Evolutionary conservation across 1,140 invertebrate species (phyloP).

Genomic region (Drosophila nikananu): DNA sequence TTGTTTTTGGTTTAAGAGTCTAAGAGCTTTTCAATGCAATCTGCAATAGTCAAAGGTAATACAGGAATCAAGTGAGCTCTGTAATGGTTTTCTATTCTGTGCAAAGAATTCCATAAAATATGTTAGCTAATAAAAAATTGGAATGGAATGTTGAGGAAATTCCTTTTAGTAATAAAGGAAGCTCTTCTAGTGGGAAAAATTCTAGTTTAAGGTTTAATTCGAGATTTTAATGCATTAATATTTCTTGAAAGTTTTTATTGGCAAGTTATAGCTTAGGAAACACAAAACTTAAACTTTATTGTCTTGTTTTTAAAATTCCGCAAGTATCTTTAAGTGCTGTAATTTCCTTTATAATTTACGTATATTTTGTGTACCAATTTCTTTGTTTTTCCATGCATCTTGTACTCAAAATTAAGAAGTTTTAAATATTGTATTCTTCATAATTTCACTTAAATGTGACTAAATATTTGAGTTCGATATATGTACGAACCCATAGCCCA

Average conservation of each 20-base stretch:
- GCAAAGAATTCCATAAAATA: conserved; percentile 44
- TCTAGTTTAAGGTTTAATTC: not conserved
- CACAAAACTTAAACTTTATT: not conserved
- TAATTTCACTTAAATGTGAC: not conserved
- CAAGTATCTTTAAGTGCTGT: too few relatives aligned
- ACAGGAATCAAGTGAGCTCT: conserved; percentile 36
- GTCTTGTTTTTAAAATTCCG: too few relatives aligned
- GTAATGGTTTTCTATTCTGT: conserved; percentile 40
- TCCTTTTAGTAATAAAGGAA: not conserved
- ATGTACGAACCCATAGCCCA: not conserved
- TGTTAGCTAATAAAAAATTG: conserved; percentile 36
- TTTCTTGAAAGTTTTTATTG: too few relatives aligned
- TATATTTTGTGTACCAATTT: not conserved
- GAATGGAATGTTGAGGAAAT: conserved; percentile 7
- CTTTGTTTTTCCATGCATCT: not conserved
- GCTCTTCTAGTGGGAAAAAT: not conserved
- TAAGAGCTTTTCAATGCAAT: conserved; percentile 56
- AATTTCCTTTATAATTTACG: not conserved
- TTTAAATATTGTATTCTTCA: not conserved
- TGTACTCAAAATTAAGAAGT: not conserved
- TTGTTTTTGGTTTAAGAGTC: conserved; percentile 63
- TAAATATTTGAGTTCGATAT: too few relatives aligned
- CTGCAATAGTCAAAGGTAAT: conserved; percentile 42
- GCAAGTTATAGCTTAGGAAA: not conserved
- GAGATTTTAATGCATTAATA: not conserved